Conservation (phyloP, 2,113 vertebrate genomes). For the Percopsis transmontana region DNA sequence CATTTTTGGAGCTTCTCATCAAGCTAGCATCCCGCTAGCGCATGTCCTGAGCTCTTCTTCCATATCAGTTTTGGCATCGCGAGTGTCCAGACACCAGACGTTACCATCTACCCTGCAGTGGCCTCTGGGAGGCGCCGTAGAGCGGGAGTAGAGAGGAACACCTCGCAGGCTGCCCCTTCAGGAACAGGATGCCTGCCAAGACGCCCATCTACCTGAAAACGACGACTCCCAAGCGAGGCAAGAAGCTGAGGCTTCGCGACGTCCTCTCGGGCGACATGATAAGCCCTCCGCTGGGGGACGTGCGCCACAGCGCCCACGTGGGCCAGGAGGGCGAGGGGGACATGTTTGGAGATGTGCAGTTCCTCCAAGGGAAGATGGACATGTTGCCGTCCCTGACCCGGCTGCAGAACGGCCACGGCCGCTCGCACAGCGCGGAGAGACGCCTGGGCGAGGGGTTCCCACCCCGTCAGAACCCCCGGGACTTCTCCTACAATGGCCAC, state of each 20-base stretch:
- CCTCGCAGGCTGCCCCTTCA: conserved; percentile 15
- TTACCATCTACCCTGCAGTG: too few relatives aligned
- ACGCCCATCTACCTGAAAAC: conserved; percentile 85
- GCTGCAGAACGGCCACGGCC: conserved; percentile 44
- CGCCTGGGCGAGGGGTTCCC: conserved; percentile 22
- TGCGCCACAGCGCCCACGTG: conserved; percentile 84
- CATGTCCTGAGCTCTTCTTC: too few relatives aligned
- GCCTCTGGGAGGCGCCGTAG: too few relatives aligned
- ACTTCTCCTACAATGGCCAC: conserved; percentile 58
- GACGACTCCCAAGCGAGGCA: conserved; percentile 79
- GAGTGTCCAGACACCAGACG: too few relatives aligned
- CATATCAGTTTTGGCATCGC: too few relatives aligned
- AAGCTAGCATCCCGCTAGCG: background rate
- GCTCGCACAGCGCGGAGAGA: conserved; percentile 62
- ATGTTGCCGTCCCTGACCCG: conserved; percentile 71
- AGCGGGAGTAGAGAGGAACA: background rate
- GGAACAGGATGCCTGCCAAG: conserved; percentile 82
- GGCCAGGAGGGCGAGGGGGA: conserved; percentile 76
- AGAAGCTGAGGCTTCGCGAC: conserved; percentile 78
- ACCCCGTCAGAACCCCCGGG: conserved; percentile 24
- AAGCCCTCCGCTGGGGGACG: conserved; percentile 83
- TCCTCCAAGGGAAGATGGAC: conserved; percentile 81
- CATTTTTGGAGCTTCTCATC: background rate
- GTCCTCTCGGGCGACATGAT: conserved; percentile 84
- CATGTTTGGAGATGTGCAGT: conserved; percentile 85